These are phyloP conservation scores for Eulemur coronatus DNA, from an alignment of 2,797 vertebrate genomes.

Conservation along the genomic window DNA sequence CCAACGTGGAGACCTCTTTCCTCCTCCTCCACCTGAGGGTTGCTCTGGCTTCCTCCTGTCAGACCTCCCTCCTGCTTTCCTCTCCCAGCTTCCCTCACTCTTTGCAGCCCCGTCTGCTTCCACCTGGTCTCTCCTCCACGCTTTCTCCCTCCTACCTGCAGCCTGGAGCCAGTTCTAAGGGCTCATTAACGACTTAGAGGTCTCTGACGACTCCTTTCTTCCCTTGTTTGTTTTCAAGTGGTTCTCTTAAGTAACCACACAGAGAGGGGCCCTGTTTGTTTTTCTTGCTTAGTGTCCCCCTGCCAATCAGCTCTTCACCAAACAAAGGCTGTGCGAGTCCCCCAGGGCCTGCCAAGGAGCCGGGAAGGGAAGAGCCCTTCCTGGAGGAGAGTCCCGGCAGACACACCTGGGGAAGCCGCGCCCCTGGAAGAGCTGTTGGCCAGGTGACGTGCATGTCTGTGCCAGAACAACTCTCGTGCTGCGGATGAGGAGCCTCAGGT, in stretches of 20 bases:
- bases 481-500: not conserved
- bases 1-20: not conserved
- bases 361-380: not conserved
- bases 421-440: not conserved
- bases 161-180: not conserved
- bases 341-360: not conserved
- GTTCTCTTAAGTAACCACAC: not conserved
- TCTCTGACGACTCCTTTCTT: not conserved
- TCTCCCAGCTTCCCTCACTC: not conserved
- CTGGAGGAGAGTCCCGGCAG: not conserved
- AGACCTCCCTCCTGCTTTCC: no score
- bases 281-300: conserved; percentile 2
- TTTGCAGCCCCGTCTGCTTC: no score
- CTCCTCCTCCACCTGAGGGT: not conserved
- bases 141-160: not conserved
- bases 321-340: not conserved
- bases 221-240: not conserved
- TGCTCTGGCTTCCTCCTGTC: not conserved
- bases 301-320: not conserved
- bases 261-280: conserved; percentile 8
- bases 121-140: not conserved
- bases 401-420: not conserved
- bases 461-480: not conserved
- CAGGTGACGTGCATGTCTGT: not conserved
- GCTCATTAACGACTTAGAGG: not conserved